Base-by-base conservation (phyloP, 2,113 vertebrate species). In the Copsychus sechellarum region DNA sequence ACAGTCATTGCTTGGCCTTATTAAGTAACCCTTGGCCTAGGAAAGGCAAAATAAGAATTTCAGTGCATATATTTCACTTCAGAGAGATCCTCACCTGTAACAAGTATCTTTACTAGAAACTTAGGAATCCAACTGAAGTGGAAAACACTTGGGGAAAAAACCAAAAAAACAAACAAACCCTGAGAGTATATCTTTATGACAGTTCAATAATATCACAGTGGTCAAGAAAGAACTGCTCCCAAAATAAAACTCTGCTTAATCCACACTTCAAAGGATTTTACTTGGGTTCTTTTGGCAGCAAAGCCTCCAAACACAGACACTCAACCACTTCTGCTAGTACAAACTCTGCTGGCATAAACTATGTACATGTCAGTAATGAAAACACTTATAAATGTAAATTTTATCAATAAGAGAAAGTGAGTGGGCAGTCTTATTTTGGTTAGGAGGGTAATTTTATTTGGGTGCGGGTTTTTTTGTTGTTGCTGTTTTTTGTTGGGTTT, bases 401-500 rank as follows among this genome's bases (percentile, higher is more conserved):
- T 56, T 48, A 23, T 14, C 62, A 76, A 15, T 9, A 38, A 16
- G 14, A 43, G 19, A 72, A 73, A 16, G 36, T 38, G 26, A 88
- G 18, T n/a, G 17, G 20, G 25, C 13, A 56, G 36, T 23, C 36
- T 65, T 78, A 42, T 20, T 78, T 29, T 51, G 14, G 20, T 12
- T 74, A 74, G 50, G 23, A 82, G 8, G 54, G 5, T 6, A 18
- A 15, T 24, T 70, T 57, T 23, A 22, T 50, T 50, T 16, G 14
- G 5, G 22, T 57, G 20, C 14, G 1, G 5, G 1, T 5, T 47
- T 47, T n/a, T 17, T 28, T 48, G 12, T 26, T 29, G 18, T 4
- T 73, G 43, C 19, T 45, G 50, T 2, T 51, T 21, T 31, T 83
- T 18, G 18, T 22, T 22, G 26, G 2, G 4, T 2, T 4, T 56